These are phyloP conservation scores for Acromyrmex charruanus DNA, from an alignment of 1,140 invertebrate genomes.

Conservation along the genomic window DNA sequence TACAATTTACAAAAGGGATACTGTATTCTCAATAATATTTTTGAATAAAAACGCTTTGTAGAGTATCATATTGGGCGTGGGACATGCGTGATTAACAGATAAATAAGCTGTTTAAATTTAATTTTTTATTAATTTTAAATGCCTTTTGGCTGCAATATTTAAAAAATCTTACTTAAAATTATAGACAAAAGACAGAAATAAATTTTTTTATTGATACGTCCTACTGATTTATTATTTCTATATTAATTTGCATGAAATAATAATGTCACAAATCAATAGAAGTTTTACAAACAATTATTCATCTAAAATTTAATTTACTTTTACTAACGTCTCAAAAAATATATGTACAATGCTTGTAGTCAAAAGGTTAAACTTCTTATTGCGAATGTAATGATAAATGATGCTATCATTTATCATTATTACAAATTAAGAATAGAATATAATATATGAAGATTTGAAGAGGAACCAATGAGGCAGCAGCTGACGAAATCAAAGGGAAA, in stretches of 20 bases:
- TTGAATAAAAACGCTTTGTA: background rate
- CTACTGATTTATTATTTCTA: constrained; percentile 4
- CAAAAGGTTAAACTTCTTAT: constrained; percentile 1
- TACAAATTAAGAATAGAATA: background rate
- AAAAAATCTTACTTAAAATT: background rate
- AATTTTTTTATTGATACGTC: no score
- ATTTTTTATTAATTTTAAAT: constrained; percentile 8
- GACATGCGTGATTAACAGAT: constrained; percentile 10
- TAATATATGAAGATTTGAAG: background rate
- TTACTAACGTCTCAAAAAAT: background rate
- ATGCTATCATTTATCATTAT: background rate
- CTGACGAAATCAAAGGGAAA: background rate
- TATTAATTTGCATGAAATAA: constrained; percentile 9
- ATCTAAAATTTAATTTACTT: constrained; percentile 6
- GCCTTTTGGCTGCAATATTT: background rate
- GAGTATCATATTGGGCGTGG: background rate
- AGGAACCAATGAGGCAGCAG: background rate
- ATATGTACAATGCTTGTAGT: background rate
- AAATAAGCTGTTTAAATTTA: constrained; percentile 8
- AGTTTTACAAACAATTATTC: background rate
- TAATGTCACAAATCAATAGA: background rate
- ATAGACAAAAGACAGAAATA: background rate
- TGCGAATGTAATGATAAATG: no score
- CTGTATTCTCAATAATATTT: background rate
- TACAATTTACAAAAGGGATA: background rate